phyloP scores from a whole-genome alignment of 2,797 vertebrate species.

The Sibirionetta formosa region DNA sequence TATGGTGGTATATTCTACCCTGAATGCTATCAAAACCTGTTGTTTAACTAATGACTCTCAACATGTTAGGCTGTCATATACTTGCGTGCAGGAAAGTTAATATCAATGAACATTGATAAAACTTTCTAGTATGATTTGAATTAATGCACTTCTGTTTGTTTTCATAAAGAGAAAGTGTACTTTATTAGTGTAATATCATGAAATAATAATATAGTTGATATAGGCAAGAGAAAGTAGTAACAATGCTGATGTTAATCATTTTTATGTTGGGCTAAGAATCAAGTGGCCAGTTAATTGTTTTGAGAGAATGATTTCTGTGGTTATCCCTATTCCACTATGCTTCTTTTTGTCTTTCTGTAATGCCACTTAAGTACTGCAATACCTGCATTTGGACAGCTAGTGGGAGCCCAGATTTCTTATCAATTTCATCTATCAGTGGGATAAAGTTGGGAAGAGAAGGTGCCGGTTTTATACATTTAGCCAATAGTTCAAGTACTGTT shows the following conservation, averaged over 20 bases:
- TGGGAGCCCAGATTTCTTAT: not conserved
- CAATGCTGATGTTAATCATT: not conserved
- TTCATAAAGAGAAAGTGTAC: not conserved
- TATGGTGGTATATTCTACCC: not conserved
- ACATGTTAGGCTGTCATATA: not conserved
- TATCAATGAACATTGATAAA: not conserved
- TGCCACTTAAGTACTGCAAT: not conserved
- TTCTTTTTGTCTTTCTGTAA: not conserved
- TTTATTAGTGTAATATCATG: not conserved
- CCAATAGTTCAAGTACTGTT: not conserved
- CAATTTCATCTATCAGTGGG: not conserved
- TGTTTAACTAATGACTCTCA: not conserved
- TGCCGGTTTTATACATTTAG: not conserved
- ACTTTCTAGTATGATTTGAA: not conserved
- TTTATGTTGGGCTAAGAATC: not conserved
- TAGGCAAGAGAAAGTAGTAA: not conserved
- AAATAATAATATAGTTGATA: not conserved
- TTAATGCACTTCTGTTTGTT: not conserved
- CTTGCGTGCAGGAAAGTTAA: not conserved
- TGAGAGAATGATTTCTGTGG: not conserved
- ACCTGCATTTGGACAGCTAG: not conserved
- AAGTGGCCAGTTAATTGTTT: not conserved
- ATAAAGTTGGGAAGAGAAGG: not conserved
- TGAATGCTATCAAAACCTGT: not conserved
- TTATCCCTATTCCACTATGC: not conserved